These are phyloP conservation scores for Urocyon cinereoargenteus DNA, from an alignment of 2,797 vertebrate species.

Conservation along the genomic window DNA sequence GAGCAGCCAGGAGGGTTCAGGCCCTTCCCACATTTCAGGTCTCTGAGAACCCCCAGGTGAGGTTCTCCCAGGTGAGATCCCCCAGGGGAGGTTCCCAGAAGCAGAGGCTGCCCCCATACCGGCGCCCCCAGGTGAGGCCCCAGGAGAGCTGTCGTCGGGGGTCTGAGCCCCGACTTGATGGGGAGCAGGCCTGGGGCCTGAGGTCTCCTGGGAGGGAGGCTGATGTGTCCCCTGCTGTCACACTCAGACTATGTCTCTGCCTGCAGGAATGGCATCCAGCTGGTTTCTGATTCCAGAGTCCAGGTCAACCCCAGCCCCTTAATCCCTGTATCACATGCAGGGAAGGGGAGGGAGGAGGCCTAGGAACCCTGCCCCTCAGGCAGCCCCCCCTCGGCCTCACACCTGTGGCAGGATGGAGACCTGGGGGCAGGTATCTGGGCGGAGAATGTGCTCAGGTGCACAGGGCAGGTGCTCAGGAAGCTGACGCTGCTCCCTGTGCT, in stretches of 20 bases:
- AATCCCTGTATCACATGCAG: background rate
- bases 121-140: background rate
- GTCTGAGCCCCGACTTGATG: background rate
- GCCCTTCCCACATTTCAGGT: background rate
- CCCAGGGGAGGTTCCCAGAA: too few relatives aligned
- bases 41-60: background rate
- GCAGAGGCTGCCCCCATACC: too few relatives aligned
- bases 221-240: background rate
- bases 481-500: too few relatives aligned
- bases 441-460: background rate
- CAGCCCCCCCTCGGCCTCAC: background rate
- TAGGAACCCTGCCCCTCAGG: fast-evolving
- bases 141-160: background rate
- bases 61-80: background rate
- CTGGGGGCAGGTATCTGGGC: background rate
- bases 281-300: background rate
- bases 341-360: background rate
- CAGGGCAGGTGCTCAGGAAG: background rate
- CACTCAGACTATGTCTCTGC: background rate
- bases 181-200: background rate
- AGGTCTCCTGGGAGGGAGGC: too few relatives aligned
- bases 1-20: background rate
- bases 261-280: too few relatives aligned
- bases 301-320: too few relatives aligned
- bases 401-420: background rate